These are phyloP conservation scores for Apaloderma vittatum DNA, from an alignment of 2,113 vertebrate genomes.

Conservation along the genomic window DNA sequence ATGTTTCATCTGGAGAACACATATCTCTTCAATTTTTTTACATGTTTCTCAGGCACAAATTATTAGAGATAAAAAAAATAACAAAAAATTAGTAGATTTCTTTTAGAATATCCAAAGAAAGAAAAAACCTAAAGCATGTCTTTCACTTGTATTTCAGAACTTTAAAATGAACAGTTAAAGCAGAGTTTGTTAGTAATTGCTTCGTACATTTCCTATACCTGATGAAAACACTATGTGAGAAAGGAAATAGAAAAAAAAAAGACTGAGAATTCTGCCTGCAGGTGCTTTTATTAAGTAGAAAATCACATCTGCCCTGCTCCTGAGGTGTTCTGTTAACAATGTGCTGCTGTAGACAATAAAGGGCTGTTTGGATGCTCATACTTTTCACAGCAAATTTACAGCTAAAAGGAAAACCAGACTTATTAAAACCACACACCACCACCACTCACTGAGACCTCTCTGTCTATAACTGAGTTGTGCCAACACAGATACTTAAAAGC, in stretches of 20 bases:
- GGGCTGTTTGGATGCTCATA: neutral
- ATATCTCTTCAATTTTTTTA: neutral
- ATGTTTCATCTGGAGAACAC: neutral
- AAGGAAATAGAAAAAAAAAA: neutral
- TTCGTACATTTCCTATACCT: neutral
- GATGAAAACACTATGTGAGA: neutral
- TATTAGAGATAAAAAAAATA: neutral
- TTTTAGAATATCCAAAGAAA: neutral
- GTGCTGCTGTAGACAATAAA: neutral
- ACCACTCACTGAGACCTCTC: neutral
- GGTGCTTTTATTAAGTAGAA: conserved; percentile 20
- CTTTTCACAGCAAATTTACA: conserved; percentile 32
- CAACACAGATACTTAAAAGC: neutral
- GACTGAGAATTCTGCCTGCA: neutral
- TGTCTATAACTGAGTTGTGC: neutral
- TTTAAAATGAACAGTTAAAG: neutral
- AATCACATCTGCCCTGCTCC: neutral
- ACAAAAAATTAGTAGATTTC: neutral
- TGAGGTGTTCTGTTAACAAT: conserved; percentile 14
- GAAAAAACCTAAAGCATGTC: neutral
- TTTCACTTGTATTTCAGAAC: neutral
- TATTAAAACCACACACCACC: neutral
- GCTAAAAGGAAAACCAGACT: conserved; percentile 1
- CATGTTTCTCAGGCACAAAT: neutral
- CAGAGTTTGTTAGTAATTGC: neutral